These are phyloP conservation scores for Unio delphinus DNA, from an alignment of 2,888 invertebrate species.

Conservation along the genomic window DNA sequence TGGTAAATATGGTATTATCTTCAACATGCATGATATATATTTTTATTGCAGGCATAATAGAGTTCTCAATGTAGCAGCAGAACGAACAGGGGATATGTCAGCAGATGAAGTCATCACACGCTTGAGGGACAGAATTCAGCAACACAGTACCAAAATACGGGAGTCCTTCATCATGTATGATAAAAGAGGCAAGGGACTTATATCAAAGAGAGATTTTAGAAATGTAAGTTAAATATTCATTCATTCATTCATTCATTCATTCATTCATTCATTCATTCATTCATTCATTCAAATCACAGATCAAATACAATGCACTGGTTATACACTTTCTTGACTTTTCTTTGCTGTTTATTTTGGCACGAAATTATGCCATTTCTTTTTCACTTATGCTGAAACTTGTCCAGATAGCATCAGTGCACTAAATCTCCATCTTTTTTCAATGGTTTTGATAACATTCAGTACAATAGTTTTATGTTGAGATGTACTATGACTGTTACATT, in stretches of 20 bases:
- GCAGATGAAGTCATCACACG: slow-evolving; percentile 63
- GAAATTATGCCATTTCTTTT: no score
- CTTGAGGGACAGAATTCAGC: slow-evolving; percentile 63
- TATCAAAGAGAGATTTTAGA: slow-evolving; percentile 64
- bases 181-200: slow-evolving; percentile 53
- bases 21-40: neutral
- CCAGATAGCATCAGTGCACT: no score
- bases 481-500: no score
- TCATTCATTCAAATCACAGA: neutral
- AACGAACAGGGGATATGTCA: slow-evolving; percentile 55
- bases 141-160: slow-evolving; percentile 56
- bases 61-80: slow-evolving; percentile 23
- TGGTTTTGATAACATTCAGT: no score
- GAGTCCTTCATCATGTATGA: slow-evolving; percentile 63
- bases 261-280: slow-evolving; percentile 1
- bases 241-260: neutral
- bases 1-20: no score
- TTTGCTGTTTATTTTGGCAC: no score
- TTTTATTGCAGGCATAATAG: slow-evolving; percentile 24
- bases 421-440: no score
- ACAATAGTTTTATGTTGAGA: no score
- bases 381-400: no score
- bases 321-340: no score
- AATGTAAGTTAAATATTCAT: slow-evolving; percentile 42
- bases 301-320: no score